phyloP scores from a whole-genome alignment of 2,113 vertebrate genomes.

The Nesoenas mayeri region DNA sequence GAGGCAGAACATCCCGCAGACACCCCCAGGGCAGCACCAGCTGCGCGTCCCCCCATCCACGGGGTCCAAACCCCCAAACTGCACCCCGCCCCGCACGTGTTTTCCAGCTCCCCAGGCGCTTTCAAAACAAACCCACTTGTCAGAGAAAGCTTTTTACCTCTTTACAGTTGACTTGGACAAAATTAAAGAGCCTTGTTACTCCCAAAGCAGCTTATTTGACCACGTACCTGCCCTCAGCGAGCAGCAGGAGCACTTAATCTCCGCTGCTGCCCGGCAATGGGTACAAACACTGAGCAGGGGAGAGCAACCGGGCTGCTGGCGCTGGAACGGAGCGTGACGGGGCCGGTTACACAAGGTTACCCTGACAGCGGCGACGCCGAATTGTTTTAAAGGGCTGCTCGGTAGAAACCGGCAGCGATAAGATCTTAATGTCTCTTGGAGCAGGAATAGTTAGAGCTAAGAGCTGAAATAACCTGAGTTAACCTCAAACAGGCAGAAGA shows the following conservation, averaged over 20 bases:
- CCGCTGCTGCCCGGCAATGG: neutral
- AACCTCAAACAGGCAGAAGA: neutral
- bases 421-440: neutral
- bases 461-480: neutral
- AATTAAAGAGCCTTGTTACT: neutral
- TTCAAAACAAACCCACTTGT: neutral
- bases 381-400: neutral
- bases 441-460: neutral
- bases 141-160: neutral
- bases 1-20: too few species aligned
- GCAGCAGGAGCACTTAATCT: slow-evolving; percentile 16
- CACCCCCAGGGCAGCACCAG: too few species aligned
- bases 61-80: too few species aligned
- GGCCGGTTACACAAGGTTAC: neutral
- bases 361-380: neutral
- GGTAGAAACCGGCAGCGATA: neutral
- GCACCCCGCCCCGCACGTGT: rapidly evolving
- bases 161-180: neutral
- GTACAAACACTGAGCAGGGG: neutral
- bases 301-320: rapidly evolving
- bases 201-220: neutral
- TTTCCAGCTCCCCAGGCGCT: neutral
- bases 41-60: too few species aligned
- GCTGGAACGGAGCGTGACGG: rapidly evolving
- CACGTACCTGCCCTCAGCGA: neutral